These are phyloP conservation scores for Actenoides lindsayi DNA, from an alignment of 2,113 vertebrate species.

Conservation along the genomic window DNA sequence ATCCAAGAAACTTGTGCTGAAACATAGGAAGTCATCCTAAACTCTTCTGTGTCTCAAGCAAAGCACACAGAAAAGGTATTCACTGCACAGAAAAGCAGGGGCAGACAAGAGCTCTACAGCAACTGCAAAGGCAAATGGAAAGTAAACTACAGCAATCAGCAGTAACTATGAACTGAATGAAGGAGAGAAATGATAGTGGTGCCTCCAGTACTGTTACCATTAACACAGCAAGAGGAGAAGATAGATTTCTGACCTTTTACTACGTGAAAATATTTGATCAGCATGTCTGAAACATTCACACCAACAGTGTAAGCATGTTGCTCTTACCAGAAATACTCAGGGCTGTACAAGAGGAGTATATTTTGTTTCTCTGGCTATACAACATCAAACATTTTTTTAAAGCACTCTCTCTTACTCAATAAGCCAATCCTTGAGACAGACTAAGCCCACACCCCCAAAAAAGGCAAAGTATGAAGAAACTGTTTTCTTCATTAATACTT, in stretches of 20 bases:
- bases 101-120: not conserved
- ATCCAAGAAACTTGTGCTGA: not conserved
- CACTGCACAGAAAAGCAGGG: not conserved
- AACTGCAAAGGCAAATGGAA: not conserved
- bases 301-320: not conserved
- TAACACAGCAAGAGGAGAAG: not conserved
- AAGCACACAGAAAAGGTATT: not conserved
- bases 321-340: not conserved
- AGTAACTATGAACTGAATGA: not conserved
- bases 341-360: not conserved
- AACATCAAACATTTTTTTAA: not conserved
- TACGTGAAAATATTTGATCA: not conserved
- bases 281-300: not conserved
- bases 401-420: not conserved
- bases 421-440: constrained; percentile 22
- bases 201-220: not conserved
- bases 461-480: not conserved
- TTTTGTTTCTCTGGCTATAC: not conserved
- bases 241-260: not conserved
- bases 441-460: not conserved
- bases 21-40: not conserved
- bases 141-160: not conserved
- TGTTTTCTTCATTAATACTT: not conserved
- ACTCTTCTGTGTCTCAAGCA: not conserved
- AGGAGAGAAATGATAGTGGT: not conserved